Percentiles rank a stretch among this genome's conserved stretches.
Conservation (phyloP, 2,113 vertebrate genomes). For the Hucho hucho region DNA sequence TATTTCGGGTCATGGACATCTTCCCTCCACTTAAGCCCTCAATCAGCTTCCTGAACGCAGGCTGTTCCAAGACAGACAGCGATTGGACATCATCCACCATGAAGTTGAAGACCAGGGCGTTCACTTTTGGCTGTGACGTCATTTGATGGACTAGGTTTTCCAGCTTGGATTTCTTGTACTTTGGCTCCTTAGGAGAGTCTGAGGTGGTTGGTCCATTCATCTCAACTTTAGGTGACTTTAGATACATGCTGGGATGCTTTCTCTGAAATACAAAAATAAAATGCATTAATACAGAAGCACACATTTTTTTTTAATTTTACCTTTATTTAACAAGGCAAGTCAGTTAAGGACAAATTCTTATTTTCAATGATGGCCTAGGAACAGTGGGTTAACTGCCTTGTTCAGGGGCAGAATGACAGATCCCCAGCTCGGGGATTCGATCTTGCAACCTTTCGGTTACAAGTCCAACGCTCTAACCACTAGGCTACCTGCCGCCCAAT, state of each 20-base stretch:
- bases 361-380: no score
- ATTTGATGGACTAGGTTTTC: slow-evolving; percentile 66
- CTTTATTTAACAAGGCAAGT: no score
- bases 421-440: no score
- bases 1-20: slow-evolving; percentile 64
- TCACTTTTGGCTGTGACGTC: slow-evolving; percentile 63
- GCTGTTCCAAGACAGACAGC: slow-evolving; percentile 69
- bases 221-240: slow-evolving; percentile 42
- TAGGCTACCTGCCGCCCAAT: no score
- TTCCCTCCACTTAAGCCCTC: slow-evolving; percentile 65
- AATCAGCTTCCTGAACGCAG: slow-evolving; percentile 69
- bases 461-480: no score
- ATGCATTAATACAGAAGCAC: slow-evolving; percentile 30
- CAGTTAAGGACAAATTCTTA: no score
- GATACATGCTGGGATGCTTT: slow-evolving; percentile 60
- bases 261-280: slow-evolving; percentile 55
- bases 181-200: slow-evolving; percentile 20
- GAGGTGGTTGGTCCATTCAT: slow-evolving; percentile 62
- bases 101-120: slow-evolving; percentile 68
- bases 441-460: no score
- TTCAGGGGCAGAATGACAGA: no score
- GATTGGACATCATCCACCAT: slow-evolving; percentile 74
- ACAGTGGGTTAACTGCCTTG: no score
- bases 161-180: slow-evolving; percentile 55
- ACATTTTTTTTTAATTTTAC: no score